phyloP scores from a whole-genome alignment of 2,888 invertebrate genomes.

The Cantharis rustica region DNA sequence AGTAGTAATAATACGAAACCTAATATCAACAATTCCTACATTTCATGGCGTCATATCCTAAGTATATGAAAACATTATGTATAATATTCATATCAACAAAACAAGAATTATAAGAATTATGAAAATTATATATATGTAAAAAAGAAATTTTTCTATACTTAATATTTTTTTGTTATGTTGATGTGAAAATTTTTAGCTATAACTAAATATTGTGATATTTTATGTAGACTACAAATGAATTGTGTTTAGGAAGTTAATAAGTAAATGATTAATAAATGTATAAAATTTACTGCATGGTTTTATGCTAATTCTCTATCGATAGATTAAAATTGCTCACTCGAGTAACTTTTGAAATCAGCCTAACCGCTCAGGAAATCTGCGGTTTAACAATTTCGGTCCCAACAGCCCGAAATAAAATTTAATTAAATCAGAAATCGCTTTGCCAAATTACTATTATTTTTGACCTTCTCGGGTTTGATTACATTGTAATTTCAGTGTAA shows the following conservation, averaged over 20 bases:
- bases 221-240: slow-evolving; percentile 51
- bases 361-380: not conserved
- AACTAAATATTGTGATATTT: slow-evolving; percentile 56
- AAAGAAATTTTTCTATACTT: not conserved
- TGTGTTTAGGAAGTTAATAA: slow-evolving; percentile 47
- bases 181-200: slow-evolving; percentile 39
- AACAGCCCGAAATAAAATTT: not conserved
- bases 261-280: slow-evolving; percentile 38
- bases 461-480: not conserved
- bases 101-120: not conserved
- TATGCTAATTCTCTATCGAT: not conserved
- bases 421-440: not conserved
- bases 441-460: not conserved
- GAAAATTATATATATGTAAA: not conserved
- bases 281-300: slow-evolving; percentile 9
- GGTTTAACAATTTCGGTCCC: not conserved
- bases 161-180: slow-evolving; percentile 28
- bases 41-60: not conserved
- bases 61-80: not conserved
- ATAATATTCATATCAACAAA: not conserved
- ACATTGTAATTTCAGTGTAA: not conserved
- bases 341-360: not conserved
- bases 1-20: not conserved
- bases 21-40: not conserved
- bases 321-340: not conserved